These are phyloP conservation scores for Tachyglossus aculeatus DNA, from an alignment of 2,797 vertebrate genomes.

Conservation along the genomic window DNA sequence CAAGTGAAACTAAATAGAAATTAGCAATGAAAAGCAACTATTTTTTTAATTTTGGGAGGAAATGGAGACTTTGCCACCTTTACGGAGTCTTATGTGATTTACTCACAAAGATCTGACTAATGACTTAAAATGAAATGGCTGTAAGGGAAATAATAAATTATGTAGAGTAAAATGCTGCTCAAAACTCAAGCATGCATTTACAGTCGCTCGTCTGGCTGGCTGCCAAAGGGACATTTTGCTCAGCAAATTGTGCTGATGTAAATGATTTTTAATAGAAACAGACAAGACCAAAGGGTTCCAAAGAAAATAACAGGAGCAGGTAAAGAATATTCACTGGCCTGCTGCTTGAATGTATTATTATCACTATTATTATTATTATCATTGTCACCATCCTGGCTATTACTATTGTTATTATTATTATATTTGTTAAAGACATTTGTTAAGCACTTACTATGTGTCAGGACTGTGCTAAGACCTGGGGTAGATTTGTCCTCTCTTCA, in stretches of 20 bases:
- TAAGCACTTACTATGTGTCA: too few species aligned
- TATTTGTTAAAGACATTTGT: too few species aligned
- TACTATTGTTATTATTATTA: too few species aligned
- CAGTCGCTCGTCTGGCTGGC: slow-evolving; percentile 63
- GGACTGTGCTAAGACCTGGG: too few species aligned
- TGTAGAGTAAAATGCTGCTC: slow-evolving; percentile 49
- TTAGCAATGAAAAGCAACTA: slow-evolving; percentile 56
- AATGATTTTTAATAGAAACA: slow-evolving; percentile 24
- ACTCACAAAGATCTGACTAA: slow-evolving; percentile 60
- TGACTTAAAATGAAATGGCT: slow-evolving; percentile 48
- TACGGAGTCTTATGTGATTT: slow-evolving; percentile 58
- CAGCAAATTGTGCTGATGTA: slow-evolving; percentile 44
- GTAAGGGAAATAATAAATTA: slow-evolving; percentile 65
- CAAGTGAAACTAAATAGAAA: slow-evolving; percentile 30
- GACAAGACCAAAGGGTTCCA: slow-evolving; percentile 26
- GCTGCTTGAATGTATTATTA: slow-evolving; percentile 1
- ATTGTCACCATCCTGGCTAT: too few species aligned
- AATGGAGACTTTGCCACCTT: slow-evolving; percentile 23
- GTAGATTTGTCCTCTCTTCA: too few species aligned
- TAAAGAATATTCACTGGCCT: slow-evolving; percentile 4
- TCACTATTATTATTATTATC: too few species aligned
- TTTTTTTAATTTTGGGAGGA: too few species aligned
- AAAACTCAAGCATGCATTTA: slow-evolving; percentile 72
- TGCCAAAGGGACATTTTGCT: slow-evolving; percentile 62
- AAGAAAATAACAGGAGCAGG: slow-evolving; percentile 30